A percentile compares a stretch with the other conserved stretches of the same genome.
Evolutionary conservation across 2,888 invertebrate species (phyloP).

Genomic region (Nymphalis polychloros): DNA sequence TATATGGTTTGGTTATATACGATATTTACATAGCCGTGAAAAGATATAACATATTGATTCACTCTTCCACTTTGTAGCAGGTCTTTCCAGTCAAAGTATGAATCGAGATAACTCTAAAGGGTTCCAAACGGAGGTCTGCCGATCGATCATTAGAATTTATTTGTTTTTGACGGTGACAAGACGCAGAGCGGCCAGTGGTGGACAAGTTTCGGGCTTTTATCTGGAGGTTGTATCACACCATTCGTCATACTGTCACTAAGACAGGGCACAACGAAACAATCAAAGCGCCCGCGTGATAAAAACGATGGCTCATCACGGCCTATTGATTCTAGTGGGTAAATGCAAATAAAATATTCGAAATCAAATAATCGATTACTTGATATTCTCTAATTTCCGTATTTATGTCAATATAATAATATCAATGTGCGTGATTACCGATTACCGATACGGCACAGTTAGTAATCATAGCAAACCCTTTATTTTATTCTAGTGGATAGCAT

Average conservation of each 20-base stretch:
- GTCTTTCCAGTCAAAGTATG: constrained; percentile 53
- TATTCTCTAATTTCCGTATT: too few species aligned
- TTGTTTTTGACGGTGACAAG: constrained; percentile 79
- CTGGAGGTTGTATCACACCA: constrained; percentile 71
- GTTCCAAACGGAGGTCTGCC: constrained; percentile 68
- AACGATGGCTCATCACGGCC: constrained; percentile 49
- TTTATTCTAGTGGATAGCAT: too few species aligned
- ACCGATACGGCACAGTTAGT: too few species aligned
- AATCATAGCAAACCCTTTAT: too few species aligned
- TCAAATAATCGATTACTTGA: too few species aligned
- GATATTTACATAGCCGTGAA: background rate
- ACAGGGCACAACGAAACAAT: constrained; percentile 72
- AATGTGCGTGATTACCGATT: too few species aligned
- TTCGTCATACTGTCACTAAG: constrained; percentile 79
- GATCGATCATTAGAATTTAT: constrained; percentile 80
- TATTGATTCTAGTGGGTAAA: constrained; percentile 24
- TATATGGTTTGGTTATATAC: background rate
- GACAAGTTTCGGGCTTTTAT: constrained; percentile 50
- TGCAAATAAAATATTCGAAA: background rate
- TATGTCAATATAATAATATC: too few species aligned
- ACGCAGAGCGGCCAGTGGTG: constrained; percentile 57
- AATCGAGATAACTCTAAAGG: constrained; percentile 71
- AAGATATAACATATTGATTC: constrained; percentile 41
- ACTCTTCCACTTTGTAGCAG: constrained; percentile 54
- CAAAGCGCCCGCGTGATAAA: constrained; percentile 79